phyloP scores from a whole-genome alignment of 2,113 vertebrate species.

The Megatriorchis doriae region DNA sequence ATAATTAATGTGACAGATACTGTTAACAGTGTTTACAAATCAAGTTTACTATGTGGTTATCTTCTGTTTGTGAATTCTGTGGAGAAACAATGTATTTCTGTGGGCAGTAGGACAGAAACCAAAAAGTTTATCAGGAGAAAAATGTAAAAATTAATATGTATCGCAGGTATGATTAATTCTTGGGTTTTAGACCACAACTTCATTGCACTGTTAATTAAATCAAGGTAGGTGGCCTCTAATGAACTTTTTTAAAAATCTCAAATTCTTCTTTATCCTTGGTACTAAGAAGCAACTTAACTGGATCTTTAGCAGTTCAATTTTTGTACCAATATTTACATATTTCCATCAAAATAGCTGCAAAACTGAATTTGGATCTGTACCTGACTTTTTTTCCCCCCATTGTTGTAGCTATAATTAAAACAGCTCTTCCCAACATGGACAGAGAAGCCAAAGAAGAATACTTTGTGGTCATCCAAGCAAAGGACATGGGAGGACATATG shows the following conservation, averaged over 20 bases:
- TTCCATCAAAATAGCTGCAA: not conserved
- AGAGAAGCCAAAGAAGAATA: constrained; percentile 97
- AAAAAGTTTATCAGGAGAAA: not conserved
- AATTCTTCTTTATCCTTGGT: not conserved
- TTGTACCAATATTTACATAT: not conserved
- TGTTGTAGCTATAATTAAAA: constrained; percentile 90
- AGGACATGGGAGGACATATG: constrained; percentile 99
- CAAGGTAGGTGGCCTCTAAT: not conserved
- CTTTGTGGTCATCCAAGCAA: constrained; percentile 96
- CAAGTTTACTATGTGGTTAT: not conserved
- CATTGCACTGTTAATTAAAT: not conserved
- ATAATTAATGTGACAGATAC: not conserved
- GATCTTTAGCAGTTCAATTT: not conserved
- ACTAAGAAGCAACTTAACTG: not conserved
- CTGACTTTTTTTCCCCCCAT: not conserved
- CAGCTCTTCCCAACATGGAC: constrained; percentile 97
- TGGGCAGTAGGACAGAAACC: not conserved
- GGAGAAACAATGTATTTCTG: not conserved
- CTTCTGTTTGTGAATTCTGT: not conserved
- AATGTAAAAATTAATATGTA: not conserved
- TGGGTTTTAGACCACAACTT: not conserved
- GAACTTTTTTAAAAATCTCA: not conserved
- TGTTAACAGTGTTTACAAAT: not conserved
- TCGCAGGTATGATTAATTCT: not conserved
- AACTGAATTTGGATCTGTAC: not conserved